Percentiles rank a stretch among this genome's conserved stretches.
These are phyloP conservation scores for Rhizoglyphus robini DNA, from an alignment of 1,140 invertebrate species.

Conservation along the genomic window DNA sequence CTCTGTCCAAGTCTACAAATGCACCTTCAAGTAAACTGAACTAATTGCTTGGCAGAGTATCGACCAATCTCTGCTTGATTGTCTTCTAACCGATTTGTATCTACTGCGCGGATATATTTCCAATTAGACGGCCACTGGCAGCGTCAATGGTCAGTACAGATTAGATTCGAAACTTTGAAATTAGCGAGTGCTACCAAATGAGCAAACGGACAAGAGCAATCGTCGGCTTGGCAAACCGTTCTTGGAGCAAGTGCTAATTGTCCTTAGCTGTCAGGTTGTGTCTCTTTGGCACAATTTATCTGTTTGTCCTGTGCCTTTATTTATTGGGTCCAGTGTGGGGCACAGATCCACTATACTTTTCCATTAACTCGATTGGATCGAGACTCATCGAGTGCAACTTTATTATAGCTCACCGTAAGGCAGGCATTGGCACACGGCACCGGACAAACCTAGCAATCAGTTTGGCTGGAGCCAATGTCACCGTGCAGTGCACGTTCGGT, in stretches of 20 bases:
- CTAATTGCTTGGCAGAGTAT: too few relatives aligned
- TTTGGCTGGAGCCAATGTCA: too few relatives aligned
- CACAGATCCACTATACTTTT: neutral
- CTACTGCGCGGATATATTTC: neutral
- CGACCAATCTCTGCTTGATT: too few relatives aligned
- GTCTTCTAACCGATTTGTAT: too few relatives aligned
- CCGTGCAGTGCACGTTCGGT: too few relatives aligned
- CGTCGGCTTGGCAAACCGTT: too few relatives aligned
- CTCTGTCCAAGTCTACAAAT: too few relatives aligned
- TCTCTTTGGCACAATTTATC: neutral
- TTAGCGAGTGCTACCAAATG: neutral
- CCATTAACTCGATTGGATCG: constrained; percentile 6
- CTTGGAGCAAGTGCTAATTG: neutral
- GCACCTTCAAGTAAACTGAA: too few relatives aligned
- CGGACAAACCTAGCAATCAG: too few relatives aligned
- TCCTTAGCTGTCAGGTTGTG: neutral
- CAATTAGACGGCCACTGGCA: too few relatives aligned
- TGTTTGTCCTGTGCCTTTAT: neutral
- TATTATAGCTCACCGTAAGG: neutral
- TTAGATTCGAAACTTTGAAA: neutral
- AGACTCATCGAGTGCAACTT: neutral
- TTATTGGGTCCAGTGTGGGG: neutral
- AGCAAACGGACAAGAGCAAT: neutral
- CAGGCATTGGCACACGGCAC: neutral
- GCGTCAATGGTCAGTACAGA: neutral